Percentiles rank a stretch among this genome's conserved stretches.
Evolutionary conservation across 2,113 vertebrate species (phyloP).

Genomic region (Symphodus melops): DNA sequence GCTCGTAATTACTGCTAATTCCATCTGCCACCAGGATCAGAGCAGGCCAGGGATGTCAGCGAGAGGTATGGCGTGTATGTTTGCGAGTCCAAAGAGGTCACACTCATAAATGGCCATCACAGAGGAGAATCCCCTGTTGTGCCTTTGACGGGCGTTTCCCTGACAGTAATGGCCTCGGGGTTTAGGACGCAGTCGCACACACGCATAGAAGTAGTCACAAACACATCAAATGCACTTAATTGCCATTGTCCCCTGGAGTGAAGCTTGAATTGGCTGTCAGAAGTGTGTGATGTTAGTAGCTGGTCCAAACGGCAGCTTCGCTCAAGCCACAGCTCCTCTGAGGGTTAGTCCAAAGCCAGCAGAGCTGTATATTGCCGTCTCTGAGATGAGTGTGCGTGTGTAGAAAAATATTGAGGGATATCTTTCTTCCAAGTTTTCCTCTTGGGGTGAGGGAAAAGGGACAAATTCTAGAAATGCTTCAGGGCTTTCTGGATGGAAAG

Average conservation of each 20-base stretch:
- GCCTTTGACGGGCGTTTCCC: conserved; percentile 53
- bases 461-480: conserved; percentile 57
- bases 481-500: conserved; percentile 50
- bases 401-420: conserved; percentile 12
- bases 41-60: conserved; percentile 32
- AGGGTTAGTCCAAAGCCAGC: conserved; percentile 22
- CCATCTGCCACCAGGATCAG: conserved; percentile 75
- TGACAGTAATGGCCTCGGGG: conserved; percentile 63
- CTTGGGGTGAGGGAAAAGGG: background rate
- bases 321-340: conserved; percentile 20
- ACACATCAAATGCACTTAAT: conserved; percentile 25
- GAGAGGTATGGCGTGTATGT: conserved; percentile 9
- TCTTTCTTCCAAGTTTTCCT: conserved; percentile 40
- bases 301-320: conserved; percentile 25
- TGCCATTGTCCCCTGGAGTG: conserved; percentile 28
- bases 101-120: conserved; percentile 69
- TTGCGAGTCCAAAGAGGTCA: conserved; percentile 29
- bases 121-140: conserved; percentile 43
- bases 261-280: conserved; percentile 55
- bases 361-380: background rate
- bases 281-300: conserved; percentile 37
- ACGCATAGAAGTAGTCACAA: background rate
- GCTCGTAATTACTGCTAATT: conserved; percentile 79
- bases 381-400: conserved; percentile 19
- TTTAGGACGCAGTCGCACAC: conserved; percentile 46